Base-by-base conservation (phyloP, 1,140 invertebrate genomes). In the Oedothorax gibbosus region DNA sequence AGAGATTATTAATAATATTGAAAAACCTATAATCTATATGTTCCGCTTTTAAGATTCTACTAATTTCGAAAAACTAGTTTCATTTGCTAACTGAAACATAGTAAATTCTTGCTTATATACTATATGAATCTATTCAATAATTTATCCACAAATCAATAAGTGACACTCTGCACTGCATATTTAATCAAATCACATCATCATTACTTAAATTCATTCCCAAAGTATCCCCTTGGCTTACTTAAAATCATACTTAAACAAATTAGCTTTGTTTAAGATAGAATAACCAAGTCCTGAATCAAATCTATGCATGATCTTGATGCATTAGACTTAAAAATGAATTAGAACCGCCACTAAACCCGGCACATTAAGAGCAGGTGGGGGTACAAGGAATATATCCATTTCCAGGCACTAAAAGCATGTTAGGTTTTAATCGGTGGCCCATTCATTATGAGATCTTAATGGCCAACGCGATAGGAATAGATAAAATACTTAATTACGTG, bases 261-360 rank as follows among this genome's bases (percentile, higher is more conserved):
- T 71, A 71, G 18, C 69, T 71, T 18, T 51, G 20, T 18, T n/a
- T 71, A 18, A 71, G 21, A 53, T 71, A 53, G 54, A 71, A 51
- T 71, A 71, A 71, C 15, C 49, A 51, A 71, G 54, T 71, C 54
- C 20, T 53, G n/a, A 71, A n/a, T 9, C 54, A 51, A 49, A 54
- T 71, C 69, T 53, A 71, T 49, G 50, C 69, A 71, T 71, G 69
- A 71, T 11, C 69, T n/a, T 11, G 51, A 49, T 54, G 51, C 49
- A 71, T 21, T 49, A 51, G 80, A 51, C 21, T 82, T 73, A 82
- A 82, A 82, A 82, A 82, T 73, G 65, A 82, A 82, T 81, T 81
- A 81, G 75, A 12, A 56, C 69, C 21, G 18, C 60, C 69, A 73
- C 73, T 82, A 73, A 82, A 62, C 73, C 35, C 80, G 73, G 18